Evolutionary conservation across 1,140 invertebrate genomes (phyloP).

Genomic region (Apocrypta bakeri): DNA sequence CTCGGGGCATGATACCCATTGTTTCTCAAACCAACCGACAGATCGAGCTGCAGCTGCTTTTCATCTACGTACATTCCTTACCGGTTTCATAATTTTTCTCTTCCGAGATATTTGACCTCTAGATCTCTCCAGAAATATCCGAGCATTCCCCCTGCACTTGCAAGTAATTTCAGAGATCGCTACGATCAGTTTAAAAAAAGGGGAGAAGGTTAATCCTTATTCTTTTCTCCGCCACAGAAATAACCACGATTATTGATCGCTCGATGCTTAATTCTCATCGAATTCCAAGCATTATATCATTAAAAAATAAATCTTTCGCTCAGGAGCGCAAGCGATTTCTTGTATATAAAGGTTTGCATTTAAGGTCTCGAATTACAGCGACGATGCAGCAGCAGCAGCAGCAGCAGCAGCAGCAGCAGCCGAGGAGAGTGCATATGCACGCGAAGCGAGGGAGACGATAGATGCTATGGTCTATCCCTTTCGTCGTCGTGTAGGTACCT

Average conservation of each 20-base stretch:
- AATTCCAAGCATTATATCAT: not conserved
- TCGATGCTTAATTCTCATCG: not conserved
- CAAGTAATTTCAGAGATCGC: no score
- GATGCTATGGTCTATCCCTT: constrained; percentile 11
- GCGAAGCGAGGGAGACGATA: not conserved
- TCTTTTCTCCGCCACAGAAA: not conserved
- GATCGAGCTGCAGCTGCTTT: constrained; percentile 54
- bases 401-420: not conserved
- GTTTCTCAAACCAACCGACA: constrained; percentile 29
- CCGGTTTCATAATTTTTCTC: constrained; percentile 49
- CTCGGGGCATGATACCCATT: not conserved
- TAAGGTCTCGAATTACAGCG: constrained; percentile 37
- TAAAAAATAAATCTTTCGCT: not conserved
- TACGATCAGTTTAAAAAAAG: no score
- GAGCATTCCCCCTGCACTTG: no score
- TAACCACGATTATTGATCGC: not conserved
- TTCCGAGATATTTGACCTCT: no score
- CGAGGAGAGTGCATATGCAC: not conserved
- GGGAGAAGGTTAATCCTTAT: no score
- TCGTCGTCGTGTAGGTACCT: not conserved
- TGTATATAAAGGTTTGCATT: constrained; percentile 34
- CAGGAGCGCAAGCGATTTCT: not conserved
- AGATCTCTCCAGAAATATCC: no score
- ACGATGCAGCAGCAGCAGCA: not conserved
- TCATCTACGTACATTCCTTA: no score